phyloP scores from a whole-genome alignment of 1,140 invertebrate genomes.

The Pygmarrhopalites habei region DNA sequence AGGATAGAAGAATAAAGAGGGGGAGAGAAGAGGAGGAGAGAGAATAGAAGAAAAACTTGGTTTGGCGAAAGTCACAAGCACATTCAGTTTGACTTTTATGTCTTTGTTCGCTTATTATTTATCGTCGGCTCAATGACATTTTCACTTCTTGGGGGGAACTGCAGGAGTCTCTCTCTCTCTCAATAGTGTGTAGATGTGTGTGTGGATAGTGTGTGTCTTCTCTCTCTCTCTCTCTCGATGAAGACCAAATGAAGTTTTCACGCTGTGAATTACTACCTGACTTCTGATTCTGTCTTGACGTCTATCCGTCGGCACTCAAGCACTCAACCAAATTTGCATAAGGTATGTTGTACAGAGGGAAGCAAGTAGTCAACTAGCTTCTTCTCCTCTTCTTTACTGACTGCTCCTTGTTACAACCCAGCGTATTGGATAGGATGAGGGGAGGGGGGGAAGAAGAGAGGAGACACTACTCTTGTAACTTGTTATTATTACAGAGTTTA shows the following conservation, averaged over 20 bases:
- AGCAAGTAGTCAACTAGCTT: not conserved
- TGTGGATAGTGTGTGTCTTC: too few species aligned
- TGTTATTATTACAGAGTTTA: not conserved
- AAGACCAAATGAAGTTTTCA: constrained; percentile 13
- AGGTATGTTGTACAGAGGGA: not conserved
- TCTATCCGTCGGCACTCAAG: not conserved
- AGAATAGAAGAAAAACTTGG: not conserved
- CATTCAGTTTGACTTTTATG: constrained; percentile 29
- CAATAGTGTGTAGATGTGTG: too few species aligned
- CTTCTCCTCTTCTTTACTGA: not conserved
- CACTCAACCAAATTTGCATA: constrained; percentile 4
- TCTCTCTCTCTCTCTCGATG: not conserved
- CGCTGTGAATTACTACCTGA: constrained; percentile 18
- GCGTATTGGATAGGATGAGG: too few species aligned
- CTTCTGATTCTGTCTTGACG: not conserved
- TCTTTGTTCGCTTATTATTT: constrained; percentile 24
- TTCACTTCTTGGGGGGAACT: constrained; percentile 15
- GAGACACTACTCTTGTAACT: not conserved
- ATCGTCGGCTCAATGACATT: constrained; percentile 18
- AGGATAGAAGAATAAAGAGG: too few species aligned
- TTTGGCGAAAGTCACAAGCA: constrained; percentile 14
- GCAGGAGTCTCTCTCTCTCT: constrained; percentile 8
- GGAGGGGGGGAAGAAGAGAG: not conserved
- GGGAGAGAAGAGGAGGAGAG: too few species aligned
- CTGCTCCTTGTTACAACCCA: too few species aligned